Evolutionary conservation across 2,888 invertebrate genomes (phyloP), one percentile per base, ranked within the genome.

Genomic region (Plebejus melissa): DNA sequence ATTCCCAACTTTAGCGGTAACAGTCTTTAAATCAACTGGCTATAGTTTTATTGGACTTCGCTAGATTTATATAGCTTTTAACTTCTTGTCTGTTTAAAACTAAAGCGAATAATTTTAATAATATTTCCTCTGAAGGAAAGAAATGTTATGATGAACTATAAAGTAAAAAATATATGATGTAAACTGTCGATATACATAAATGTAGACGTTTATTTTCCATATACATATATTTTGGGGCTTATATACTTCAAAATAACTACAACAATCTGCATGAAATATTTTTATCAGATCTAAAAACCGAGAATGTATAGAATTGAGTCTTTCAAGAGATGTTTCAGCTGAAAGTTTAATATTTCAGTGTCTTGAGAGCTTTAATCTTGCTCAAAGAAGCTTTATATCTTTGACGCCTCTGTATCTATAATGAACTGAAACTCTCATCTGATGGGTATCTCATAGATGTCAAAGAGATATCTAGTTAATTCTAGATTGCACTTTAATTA

Each of bases 1-100:
- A 81, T 82, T 82, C 77, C 75, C 57, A 69, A 70, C 78, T 74
- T 76, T 71, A 77, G 74, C 77, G 41, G 60, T 28, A 36, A 36
- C 65, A 28, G 41, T 71, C 71, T 41, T 71, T 46, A 46, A 71
- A 38, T 70, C 41, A 46, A 71, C 71, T 41, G n/a, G 7, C 65
- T 65, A 65, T 65, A 32, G 65, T 65, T 65, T 65, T 65, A 65
- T 65, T 65, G 65, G 4, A 36, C 65, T 28, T 65, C 28, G 28
- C 11, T 65, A 16, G 32, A 65, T 65, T 65, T 65, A 65, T 65
- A 16, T 65, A 36, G 65, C 65, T 16, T 32, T 32, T 32, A 32
- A 65, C 65, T 65, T 65, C 65, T 65, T 13, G 13, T 32, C 32
- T 65, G 32, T 32, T 65, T 32, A 13, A 65, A 54, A 65, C 32